Evolutionary conservation across 2,113 vertebrate species (phyloP).

Genomic region (Chaetura pelagica): DNA sequence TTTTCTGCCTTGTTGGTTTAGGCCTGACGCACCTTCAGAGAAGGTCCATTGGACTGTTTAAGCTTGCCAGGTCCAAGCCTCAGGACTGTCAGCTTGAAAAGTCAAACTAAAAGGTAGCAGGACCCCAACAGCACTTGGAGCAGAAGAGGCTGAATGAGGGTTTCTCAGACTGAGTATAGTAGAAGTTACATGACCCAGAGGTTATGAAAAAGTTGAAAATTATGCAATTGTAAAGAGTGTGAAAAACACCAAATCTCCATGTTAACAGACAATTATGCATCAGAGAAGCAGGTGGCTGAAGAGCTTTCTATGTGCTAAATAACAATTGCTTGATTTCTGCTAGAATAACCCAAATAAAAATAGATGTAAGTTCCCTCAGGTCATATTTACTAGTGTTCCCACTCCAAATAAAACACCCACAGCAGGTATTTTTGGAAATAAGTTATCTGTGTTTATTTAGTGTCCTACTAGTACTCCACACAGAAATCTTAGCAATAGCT

Average conservation of each 20-base stretch:
- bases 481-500: slow-evolving; percentile 12
- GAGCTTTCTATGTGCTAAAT: background rate
- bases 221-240: background rate
- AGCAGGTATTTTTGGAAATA: slow-evolving; percentile 41
- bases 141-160: background rate
- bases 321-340: background rate
- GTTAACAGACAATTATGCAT: background rate
- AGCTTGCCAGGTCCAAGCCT: background rate
- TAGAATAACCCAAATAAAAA: slow-evolving; percentile 15
- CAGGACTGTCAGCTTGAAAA: background rate
- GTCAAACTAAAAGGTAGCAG: background rate
- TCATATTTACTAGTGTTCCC: slow-evolving; percentile 36
- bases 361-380: slow-evolving; percentile 12
- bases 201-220: background rate
- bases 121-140: background rate
- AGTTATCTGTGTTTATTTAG: slow-evolving; percentile 2
- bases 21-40: background rate
- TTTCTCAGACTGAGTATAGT: background rate
- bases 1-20: background rate
- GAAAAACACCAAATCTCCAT: background rate
- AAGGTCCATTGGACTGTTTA: background rate
- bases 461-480: background rate
- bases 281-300: background rate
- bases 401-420: slow-evolving; percentile 52
- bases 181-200: background rate